These are phyloP conservation scores for Vulpes ferrilata DNA, from an alignment of 2,113 vertebrate species.

Conservation along the genomic window DNA sequence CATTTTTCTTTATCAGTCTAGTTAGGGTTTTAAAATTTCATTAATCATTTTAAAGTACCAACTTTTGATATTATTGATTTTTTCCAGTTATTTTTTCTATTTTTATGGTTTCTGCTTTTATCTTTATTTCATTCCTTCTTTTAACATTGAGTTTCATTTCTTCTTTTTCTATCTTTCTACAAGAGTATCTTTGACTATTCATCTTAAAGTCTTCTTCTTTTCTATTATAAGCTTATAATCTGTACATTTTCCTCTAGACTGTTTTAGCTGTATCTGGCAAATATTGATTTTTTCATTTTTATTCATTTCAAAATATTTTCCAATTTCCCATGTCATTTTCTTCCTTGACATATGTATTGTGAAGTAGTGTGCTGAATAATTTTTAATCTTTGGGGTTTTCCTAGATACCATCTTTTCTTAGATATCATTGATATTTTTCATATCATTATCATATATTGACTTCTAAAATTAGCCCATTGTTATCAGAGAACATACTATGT, in stretches of 20 bases:
- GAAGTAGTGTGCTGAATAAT: not conserved
- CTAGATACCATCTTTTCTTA: not conserved
- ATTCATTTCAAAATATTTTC: constrained; percentile 11
- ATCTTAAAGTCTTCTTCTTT: constrained; percentile 4
- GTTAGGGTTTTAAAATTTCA: not conserved
- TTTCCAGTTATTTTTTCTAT: not conserved
- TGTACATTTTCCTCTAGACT: not conserved
- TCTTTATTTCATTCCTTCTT: not conserved
- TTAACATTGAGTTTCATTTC: not conserved
- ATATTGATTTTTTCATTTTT: not conserved
- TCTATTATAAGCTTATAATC: not conserved
- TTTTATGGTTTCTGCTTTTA: constrained; percentile 26
- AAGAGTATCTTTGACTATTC: not conserved
- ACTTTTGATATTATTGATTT: not conserved
- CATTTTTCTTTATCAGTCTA: not conserved
- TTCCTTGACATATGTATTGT: not conserved
- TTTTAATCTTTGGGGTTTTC: not conserved
- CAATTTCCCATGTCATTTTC: not conserved
- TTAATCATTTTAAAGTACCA: not conserved
- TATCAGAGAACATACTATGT: not conserved
- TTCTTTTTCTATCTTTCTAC: not conserved
- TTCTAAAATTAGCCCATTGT: not conserved
- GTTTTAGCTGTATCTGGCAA: not conserved
- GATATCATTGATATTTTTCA: constrained; percentile 26
- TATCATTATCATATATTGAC: constrained; percentile 15